phyloP scores from a whole-genome alignment of 2,113 vertebrate species.

The Anas platyrhynchos region DNA sequence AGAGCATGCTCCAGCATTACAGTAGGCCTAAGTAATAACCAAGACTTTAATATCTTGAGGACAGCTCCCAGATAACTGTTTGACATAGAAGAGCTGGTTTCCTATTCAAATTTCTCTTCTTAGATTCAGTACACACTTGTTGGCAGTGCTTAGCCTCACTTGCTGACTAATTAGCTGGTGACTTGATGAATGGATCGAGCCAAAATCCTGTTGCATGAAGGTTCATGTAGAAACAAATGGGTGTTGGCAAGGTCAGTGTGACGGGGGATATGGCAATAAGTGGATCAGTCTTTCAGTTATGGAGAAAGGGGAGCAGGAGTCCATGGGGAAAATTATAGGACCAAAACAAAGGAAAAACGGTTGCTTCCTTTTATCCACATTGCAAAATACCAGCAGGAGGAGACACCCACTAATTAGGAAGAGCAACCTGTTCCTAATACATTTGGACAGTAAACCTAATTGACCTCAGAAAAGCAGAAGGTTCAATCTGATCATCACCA shows the following conservation, averaged over 20 bases:
- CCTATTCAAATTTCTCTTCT: neutral
- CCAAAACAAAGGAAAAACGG: neutral
- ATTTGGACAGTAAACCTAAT: neutral
- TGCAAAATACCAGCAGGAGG: neutral
- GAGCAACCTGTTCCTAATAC: neutral
- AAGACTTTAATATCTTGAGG: neutral
- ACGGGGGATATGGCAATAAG: neutral
- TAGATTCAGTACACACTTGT: fast-evolving
- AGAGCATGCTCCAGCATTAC: neutral
- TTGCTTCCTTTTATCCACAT: neutral
- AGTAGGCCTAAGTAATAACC: fast-evolving
- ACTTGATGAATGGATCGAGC: neutral
- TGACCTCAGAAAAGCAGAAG: neutral
- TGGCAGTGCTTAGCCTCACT: neutral
- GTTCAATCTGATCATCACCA: neutral
- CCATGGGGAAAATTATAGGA: neutral
- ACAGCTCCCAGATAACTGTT: neutral
- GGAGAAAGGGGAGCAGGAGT: neutral
- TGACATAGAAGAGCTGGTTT: neutral
- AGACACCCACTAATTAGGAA: neutral
- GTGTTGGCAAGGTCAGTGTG: neutral
- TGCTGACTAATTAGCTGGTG: neutral
- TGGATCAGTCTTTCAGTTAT: neutral
- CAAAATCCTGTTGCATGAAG: neutral
- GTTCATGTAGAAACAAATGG: neutral